Evolutionary conservation across 1,140 invertebrate species (phyloP), one percentile per base, ranked within the genome.

Genomic region (Drosophila repletoides): DNA sequence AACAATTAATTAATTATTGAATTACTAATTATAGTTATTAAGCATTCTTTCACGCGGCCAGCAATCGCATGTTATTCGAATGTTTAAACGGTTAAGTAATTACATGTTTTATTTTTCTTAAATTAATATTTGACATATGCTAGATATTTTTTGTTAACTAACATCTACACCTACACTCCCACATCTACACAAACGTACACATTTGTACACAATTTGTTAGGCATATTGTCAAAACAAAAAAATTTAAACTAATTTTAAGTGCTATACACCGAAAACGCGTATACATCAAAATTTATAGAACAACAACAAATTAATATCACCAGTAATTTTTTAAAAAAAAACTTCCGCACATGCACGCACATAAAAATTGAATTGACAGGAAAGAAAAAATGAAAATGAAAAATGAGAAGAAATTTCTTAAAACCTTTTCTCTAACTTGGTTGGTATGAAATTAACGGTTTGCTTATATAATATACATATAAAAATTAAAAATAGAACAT

Each of bases 401-500:
- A 60, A 15, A 49, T 31, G 19, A 55, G n/a, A 60, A 48, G 17
- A 31, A 55, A 38, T 43, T 56, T 61, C 66, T 38, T 45, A 49
- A 68, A 72, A 65, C 66, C 52, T 67, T 74, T 74, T 74, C 55
- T 55, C 70, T 77, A 74, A 84, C 74, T 77, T 79, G 80, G 71
- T 79, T 84, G 80, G 80, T 75, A 86, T 68, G 66, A 84, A 84
- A 79, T 64, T 49, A 75, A 84, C 74, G 75, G 80, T 86, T 79
- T 86, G 74, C 79, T 74, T 84, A 73, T 77, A 83, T 84, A 84
- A 74, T 60, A 76, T 63, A 64, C 34, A 60, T 31, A 66, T 24
- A 59, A 15, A 49, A 24, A 58, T 65, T 31, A 58, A 52, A 64
- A 53, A 61, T 1, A 43, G 14, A 38, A 67, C 19, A 60, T 17